Conservation (phyloP, 2,888 invertebrate species). For the Lasioglossum lativentre region DNA sequence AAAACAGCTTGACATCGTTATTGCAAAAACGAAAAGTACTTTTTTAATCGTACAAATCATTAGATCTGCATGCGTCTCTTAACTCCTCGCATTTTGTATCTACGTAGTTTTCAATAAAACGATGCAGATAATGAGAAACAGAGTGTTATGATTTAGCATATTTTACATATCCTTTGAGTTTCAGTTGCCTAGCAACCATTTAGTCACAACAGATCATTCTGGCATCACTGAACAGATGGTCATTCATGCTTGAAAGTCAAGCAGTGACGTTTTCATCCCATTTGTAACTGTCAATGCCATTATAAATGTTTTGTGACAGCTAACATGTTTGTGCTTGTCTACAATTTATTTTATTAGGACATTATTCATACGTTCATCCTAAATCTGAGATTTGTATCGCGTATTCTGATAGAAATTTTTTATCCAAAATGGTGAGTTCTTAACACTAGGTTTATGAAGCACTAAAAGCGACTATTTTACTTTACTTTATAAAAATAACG, state of each 20-base stretch:
- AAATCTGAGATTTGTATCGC: not conserved
- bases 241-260: conserved; percentile 13
- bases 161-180: not conserved
- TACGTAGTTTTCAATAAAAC: conserved; percentile 24
- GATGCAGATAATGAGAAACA: conserved; percentile 11
- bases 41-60: conserved; percentile 12
- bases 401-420: conserved; percentile 20
- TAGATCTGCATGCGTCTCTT: conserved; percentile 35
- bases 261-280: not conserved
- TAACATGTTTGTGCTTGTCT: conserved; percentile 17
- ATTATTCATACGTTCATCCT: not conserved
- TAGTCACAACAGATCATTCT: conserved; percentile 45
- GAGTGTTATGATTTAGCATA: conserved; percentile 16
- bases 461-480: not conserved
- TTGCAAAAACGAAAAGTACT: conserved; percentile 11
- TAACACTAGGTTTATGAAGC: not conserved
- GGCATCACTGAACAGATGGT: too few species aligned
- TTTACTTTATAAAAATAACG: too few species aligned
- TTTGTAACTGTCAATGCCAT: conserved; percentile 14
- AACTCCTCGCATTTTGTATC: conserved; percentile 20
- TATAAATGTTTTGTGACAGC: conserved; percentile 29
- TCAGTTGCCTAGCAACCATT: conserved; percentile 53
- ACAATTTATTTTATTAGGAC: conserved; percentile 18
- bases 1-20: conserved; percentile 10
- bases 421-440: conserved; percentile 59